Evolutionary conservation across 1,140 invertebrate genomes (phyloP).

Genomic region (Agrypnia vestita): DNA sequence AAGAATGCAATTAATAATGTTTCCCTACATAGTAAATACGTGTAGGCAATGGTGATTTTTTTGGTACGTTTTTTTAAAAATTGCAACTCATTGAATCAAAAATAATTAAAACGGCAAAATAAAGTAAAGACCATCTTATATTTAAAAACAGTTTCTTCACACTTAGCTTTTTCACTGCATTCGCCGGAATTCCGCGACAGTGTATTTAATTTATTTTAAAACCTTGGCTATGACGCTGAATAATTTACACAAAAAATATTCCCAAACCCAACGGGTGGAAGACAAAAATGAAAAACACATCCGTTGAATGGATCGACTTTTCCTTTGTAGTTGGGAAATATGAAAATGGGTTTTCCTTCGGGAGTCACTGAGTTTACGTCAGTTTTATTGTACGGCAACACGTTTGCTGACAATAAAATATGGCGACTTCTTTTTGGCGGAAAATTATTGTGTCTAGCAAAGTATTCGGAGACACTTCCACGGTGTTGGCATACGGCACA

Average conservation of each 20-base stretch:
- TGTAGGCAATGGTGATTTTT: no score
- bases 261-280: neutral
- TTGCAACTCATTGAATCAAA: no score
- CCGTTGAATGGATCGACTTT: slow-evolving; percentile 33
- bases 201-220: no score
- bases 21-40: no score
- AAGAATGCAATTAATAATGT: no score
- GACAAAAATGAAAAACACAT: slow-evolving; percentile 29
- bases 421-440: slow-evolving; percentile 49
- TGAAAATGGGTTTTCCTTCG: slow-evolving; percentile 46
- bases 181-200: no score
- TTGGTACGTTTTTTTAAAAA: no score
- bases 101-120: no score
- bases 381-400: slow-evolving; percentile 48
- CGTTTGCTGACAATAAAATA: slow-evolving; percentile 47
- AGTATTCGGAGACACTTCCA: slow-evolving; percentile 16
- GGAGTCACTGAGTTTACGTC: slow-evolving; percentile 42
- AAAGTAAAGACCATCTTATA: no score
- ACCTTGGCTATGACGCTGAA: slow-evolving; percentile 3
- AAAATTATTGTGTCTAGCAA: slow-evolving; percentile 35
- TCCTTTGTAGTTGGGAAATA: slow-evolving; percentile 51
- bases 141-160: no score
- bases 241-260: slow-evolving; percentile 18
- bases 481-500: slow-evolving; percentile 33
- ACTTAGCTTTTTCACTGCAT: no score